A percentile compares a stretch with the other conserved stretches of the same genome.
Conservation (phyloP, 1,140 invertebrate species). For the Drosophila burlai region DNA sequence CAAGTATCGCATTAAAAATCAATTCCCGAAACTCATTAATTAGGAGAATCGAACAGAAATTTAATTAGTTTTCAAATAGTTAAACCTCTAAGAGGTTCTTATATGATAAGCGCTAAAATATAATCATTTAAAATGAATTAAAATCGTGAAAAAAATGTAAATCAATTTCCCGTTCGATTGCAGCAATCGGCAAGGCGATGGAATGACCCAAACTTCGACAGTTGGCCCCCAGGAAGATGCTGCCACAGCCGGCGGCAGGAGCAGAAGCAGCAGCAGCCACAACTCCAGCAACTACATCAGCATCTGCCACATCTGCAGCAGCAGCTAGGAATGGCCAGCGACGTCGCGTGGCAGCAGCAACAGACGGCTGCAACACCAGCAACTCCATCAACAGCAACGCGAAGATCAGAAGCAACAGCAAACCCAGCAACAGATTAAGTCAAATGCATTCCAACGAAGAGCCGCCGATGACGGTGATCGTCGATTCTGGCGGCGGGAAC, state of each 20-base stretch:
- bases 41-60: neutral
- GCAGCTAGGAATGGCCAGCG: conserved; percentile 65
- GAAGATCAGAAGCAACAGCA: conserved; percentile 24
- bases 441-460: conserved; percentile 80
- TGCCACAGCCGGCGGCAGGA: conserved; percentile 64
- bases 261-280: conserved; percentile 21
- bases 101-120: neutral
- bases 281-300: conserved; percentile 33
- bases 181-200: conserved; percentile 50
- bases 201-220: conserved; percentile 57
- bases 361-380: conserved; percentile 37
- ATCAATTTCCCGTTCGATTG: neutral
- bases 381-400: conserved; percentile 28
- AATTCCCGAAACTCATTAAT: conserved; percentile 62
- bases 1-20: conserved; percentile 76
- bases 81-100: neutral
- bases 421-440: conserved; percentile 40
- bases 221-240: conserved; percentile 63
- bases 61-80: neutral
- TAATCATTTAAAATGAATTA: neutral
- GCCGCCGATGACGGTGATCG: conserved; percentile 74
- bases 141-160: neutral
- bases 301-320: conserved; percentile 19
- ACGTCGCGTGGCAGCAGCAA: conserved; percentile 72
- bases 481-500: conserved; percentile 48